phyloP scores from a whole-genome alignment of 1,140 invertebrate species.

The Calephelis virginiensis region DNA sequence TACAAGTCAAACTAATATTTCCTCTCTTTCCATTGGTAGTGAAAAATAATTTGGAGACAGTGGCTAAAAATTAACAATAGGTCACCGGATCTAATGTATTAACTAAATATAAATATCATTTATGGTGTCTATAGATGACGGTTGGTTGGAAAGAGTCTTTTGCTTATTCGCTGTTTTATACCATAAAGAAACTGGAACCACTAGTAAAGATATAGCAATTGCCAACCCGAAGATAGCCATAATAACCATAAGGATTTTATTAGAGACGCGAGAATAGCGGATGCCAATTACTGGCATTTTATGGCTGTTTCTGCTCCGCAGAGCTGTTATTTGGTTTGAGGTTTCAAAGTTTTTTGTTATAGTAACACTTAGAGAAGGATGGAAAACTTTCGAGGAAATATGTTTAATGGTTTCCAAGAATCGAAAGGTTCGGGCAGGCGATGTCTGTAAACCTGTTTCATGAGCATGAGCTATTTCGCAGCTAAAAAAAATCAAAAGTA shows the following conservation, averaged over 20 bases:
- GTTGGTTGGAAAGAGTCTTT: no score
- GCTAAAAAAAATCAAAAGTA: no score
- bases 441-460: no score
- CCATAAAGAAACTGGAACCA: neutral
- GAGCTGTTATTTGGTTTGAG: neutral
- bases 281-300: conserved; percentile 19
- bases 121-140: no score
- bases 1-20: no score
- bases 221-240: neutral
- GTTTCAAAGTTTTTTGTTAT: conserved; percentile 4
- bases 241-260: conserved; percentile 9
- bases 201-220: neutral
- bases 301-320: neutral
- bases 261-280: conserved; percentile 5
- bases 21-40: no score
- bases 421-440: neutral
- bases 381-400: neutral
- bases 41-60: no score
- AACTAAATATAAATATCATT: no score
- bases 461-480: no score
- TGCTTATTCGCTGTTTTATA: no score
- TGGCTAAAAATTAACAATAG: no score
- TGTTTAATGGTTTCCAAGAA: neutral
- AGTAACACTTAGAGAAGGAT: neutral
- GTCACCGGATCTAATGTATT: no score